Percentiles rank a stretch among this genome's conserved stretches.
These are phyloP conservation scores for Leptinotarsa lineolata DNA, from an alignment of 1,140 invertebrate genomes.

Conservation along the genomic window DNA sequence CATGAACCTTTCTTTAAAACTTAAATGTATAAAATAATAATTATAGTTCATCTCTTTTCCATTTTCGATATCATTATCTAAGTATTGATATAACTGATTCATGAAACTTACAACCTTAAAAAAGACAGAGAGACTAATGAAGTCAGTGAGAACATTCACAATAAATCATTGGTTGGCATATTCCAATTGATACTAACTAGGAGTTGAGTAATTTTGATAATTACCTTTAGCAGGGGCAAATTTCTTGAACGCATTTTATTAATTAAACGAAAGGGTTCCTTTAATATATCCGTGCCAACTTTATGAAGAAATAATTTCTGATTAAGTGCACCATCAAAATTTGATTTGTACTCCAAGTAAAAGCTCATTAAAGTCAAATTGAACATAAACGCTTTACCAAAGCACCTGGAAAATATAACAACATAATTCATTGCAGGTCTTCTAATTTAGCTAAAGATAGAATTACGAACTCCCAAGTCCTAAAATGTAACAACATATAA, in stretches of 20 bases:
- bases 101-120: too few species aligned
- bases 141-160: not conserved
- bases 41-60: too few species aligned
- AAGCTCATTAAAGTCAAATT: not conserved
- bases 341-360: not conserved
- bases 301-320: not conserved
- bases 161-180: not conserved
- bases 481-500: too few species aligned
- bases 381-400: not conserved
- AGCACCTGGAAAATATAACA: conserved; percentile 5
- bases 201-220: not conserved
- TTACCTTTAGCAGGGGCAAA: not conserved
- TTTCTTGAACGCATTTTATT: not conserved
- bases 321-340: conserved; percentile 2
- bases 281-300: not conserved
- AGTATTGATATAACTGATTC: too few species aligned
- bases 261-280: not conserved
- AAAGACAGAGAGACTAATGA: not conserved
- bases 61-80: too few species aligned
- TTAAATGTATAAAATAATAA: too few species aligned
- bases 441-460: too few species aligned
- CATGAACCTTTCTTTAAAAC: too few species aligned
- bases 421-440: not conserved
- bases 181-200: conserved; percentile 1
- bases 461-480: too few species aligned